Percentiles rank a stretch among this genome's conserved stretches.
phyloP scores from a whole-genome alignment of 2,797 vertebrate genomes.

The Leuciscus waleckii region DNA sequence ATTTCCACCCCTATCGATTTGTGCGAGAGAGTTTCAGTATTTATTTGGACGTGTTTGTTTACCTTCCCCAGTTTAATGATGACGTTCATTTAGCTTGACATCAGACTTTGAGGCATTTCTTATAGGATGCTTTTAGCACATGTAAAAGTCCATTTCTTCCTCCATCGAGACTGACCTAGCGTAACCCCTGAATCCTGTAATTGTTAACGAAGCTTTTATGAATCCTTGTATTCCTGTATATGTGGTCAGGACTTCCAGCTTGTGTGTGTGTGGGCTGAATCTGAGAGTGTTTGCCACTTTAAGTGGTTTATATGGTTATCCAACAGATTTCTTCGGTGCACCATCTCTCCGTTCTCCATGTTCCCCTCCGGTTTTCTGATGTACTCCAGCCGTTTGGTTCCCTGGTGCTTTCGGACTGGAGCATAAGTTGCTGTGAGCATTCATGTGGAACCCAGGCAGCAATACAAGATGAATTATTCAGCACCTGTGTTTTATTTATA shows the following conservation, averaged over 20 bases:
- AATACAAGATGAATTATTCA: constrained; percentile 77
- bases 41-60: constrained; percentile 8
- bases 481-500: constrained; percentile 66
- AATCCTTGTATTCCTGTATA: not conserved
- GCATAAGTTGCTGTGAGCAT: constrained; percentile 62
- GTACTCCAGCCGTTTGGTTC: constrained; percentile 55
- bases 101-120: constrained; percentile 21
- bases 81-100: not conserved
- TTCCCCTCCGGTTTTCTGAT: constrained; percentile 35
- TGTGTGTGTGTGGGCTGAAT: constrained; percentile 32
- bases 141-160: not conserved
- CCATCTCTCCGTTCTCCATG: constrained; percentile 43
- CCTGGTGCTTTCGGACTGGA: constrained; percentile 67
- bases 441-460: constrained; percentile 75
- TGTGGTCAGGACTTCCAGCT: constrained; percentile 16
- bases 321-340: constrained; percentile 50
- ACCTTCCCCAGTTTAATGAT: not conserved
- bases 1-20: not conserved
- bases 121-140: constrained; percentile 17
- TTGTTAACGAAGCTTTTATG: constrained; percentile 22
- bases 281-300: constrained; percentile 17
- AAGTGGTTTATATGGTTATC: constrained; percentile 15
- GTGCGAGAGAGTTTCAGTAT: constrained; percentile 49
- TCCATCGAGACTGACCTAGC: not conserved
- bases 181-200: not conserved